Conservation (phyloP, 2,888 invertebrate species). For the Tiliacea aurago region DNA sequence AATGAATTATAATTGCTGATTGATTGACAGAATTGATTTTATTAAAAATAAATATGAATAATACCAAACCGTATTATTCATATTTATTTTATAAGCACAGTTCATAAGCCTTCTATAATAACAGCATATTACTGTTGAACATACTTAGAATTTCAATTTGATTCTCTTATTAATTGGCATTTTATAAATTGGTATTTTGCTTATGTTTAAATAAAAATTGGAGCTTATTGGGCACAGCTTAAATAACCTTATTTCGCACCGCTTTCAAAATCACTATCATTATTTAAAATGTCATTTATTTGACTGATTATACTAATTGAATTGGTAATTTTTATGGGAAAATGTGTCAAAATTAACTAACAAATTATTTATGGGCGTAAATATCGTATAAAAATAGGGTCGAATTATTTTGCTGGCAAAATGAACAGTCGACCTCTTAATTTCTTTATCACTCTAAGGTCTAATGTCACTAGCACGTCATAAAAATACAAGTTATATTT, state of each 20-base stretch:
- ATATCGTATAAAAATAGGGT: not conserved
- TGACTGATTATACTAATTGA: slow-evolving; percentile 6
- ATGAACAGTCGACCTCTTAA: not conserved
- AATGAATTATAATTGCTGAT: not conserved
- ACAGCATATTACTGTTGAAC: slow-evolving; percentile 15
- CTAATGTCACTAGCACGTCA: not conserved
- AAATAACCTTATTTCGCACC: slow-evolving; percentile 19
- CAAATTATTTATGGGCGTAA: not conserved
- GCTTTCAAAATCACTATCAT: slow-evolving; percentile 9
- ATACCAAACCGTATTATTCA: not conserved
- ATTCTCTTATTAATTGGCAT: not conserved
- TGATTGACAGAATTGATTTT: not conserved
- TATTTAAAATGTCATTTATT: slow-evolving; percentile 4
- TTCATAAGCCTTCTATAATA: slow-evolving; percentile 11
- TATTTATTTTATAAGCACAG: not conserved
- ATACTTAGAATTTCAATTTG: not conserved
- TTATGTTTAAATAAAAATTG: slow-evolving; percentile 25
- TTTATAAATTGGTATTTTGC: slow-evolving; percentile 1
- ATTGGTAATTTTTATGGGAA: not conserved
- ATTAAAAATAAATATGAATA: not conserved
- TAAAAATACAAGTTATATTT: not conserved
- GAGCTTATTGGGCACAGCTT: slow-evolving; percentile 31
- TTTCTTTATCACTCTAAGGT: not conserved
- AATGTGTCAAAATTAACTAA: slow-evolving; percentile 21
- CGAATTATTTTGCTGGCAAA: not conserved